Base-by-base conservation (phyloP, 2,888 invertebrate species). In the Ctena decussata region DNA sequence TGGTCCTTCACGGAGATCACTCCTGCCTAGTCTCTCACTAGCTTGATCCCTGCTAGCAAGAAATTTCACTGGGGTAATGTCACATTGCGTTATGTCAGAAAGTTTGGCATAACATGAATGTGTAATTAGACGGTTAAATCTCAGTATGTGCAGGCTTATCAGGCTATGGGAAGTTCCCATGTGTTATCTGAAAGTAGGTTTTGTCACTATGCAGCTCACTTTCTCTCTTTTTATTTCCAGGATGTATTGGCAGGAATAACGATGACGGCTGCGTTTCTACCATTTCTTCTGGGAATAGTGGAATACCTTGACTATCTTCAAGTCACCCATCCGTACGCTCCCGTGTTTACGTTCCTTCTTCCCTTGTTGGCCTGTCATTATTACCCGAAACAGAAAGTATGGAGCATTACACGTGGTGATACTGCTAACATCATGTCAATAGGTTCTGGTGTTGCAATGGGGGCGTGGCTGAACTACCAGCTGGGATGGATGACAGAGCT, bases 341-440 rank as follows among this genome's bases (percentile, higher is more conserved):
- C 98, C 6, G 91, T 97, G 44, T 93, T 97, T 69, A 96, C 98
- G 12, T 86, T 93, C 18, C 78, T 98, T 12, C 95, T 97, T 0
- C 95, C 97, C 49, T 97, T 98, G 74, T 95, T 97, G 39, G 97
- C 97, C 92, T 97, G 98, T 86, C 96, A 97, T 60, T 97, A 97
- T 94, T 98, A 98, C 96, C 99, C 98, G 0, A 97, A 97, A 89
- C 97, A 98, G 75, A 97, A 98, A 90, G 97, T 97, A 93, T 98
- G 98, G 98, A 98, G 98, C 77, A 98, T 98, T 11, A 98, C 98
- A 0, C 94, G 98, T 94, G 98, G 98, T 35, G 98, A 99, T 96
- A 98, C 98, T 0, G 97, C 98, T 0, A 97, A 98, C 97, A 97
- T 98, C 90, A 97, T 98, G 89, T 98, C 90, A 11, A 93, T 94